phyloP scores from a whole-genome alignment of 1,140 invertebrate genomes.

The Drosophila pandora region DNA sequence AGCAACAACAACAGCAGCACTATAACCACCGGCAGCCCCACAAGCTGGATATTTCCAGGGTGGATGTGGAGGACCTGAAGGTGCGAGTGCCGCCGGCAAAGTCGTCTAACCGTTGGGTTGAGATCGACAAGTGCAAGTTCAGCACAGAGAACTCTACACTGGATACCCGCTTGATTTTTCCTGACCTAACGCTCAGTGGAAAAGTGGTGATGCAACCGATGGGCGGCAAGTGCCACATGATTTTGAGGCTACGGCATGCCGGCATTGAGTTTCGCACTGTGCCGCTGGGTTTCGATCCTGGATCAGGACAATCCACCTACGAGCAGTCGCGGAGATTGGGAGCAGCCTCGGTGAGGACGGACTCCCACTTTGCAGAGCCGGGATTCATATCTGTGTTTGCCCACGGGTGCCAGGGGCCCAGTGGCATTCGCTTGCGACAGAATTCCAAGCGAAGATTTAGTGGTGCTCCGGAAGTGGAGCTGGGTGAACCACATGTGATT shows the following conservation, averaged over 20 bases:
- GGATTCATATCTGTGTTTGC: slow-evolving; percentile 93
- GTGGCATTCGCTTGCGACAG: slow-evolving; percentile 68
- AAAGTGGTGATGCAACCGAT: slow-evolving; percentile 87
- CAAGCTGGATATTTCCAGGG: slow-evolving; percentile 68
- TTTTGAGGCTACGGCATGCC: slow-evolving; percentile 89
- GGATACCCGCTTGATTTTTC: slow-evolving; percentile 90
- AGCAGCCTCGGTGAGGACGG: slow-evolving; percentile 90
- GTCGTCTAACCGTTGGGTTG: slow-evolving; percentile 86
- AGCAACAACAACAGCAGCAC: slow-evolving; percentile 47
- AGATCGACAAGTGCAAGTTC: slow-evolving; percentile 89
- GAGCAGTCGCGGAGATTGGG: slow-evolving; percentile 84
- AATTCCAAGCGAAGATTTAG: slow-evolving; percentile 78
- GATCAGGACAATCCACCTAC: slow-evolving; percentile 29
- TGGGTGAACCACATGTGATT: slow-evolving; percentile 72
- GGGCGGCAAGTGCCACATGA: slow-evolving; percentile 90
- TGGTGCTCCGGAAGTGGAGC: slow-evolving; percentile 52
- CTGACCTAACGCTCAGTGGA: slow-evolving; percentile 91
- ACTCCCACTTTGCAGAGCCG: slow-evolving; percentile 92
- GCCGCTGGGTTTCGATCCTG: slow-evolving; percentile 60
- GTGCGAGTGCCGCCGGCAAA: slow-evolving; percentile 85
- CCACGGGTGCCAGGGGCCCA: slow-evolving; percentile 88
- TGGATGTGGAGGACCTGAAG: slow-evolving; percentile 85
- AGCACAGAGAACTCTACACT: slow-evolving; percentile 89
- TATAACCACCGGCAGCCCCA: slow-evolving; percentile 70
- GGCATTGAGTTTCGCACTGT: slow-evolving; percentile 89